These are phyloP conservation scores for Stictocephala bisonia DNA, from an alignment of 2,888 invertebrate genomes.

Conservation along the genomic window DNA sequence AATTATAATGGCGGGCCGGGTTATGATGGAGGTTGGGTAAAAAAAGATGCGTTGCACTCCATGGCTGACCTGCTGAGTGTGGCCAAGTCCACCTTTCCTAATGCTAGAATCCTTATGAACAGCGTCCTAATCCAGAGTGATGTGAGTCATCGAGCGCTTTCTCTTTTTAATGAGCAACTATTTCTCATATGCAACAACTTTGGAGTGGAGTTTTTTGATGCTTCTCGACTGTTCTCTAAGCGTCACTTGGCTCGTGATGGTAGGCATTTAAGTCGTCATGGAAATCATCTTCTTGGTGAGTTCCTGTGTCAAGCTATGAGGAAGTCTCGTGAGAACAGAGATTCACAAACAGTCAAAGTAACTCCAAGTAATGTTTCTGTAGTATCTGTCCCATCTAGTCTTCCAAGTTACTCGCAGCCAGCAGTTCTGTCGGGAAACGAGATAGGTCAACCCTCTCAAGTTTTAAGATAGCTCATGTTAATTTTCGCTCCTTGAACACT, in stretches of 20 bases:
- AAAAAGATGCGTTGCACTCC: neutral
- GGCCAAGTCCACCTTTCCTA: neutral
- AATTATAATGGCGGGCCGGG: neutral
- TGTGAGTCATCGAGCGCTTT: neutral
- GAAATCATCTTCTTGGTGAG: neutral
- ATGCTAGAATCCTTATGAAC: neutral
- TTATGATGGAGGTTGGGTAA: neutral
- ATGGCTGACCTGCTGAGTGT: conserved; percentile 7
- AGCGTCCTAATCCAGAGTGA: neutral
- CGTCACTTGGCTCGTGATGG: conserved; percentile 3
- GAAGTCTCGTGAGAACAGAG: too few species aligned
- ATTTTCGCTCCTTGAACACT: conserved; percentile 12
- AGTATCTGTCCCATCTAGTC: too few species aligned
- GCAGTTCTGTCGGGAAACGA: neutral
- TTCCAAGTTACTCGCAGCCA: too few species aligned
- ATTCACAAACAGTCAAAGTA: too few species aligned
- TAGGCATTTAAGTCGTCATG: neutral
- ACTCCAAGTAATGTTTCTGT: too few species aligned
- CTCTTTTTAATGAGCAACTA: neutral
- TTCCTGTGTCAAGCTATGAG: neutral
- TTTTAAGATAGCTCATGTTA: conserved; percentile 1
- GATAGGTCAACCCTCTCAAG: neutral
- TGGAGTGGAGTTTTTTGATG: neutral
- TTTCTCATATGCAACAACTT: neutral
- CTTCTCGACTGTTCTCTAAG: neutral